Evolutionary conservation across 2,113 vertebrate species (phyloP), one percentile per base, ranked within the genome.

Genomic region (Sphaerodactylus townsendi): DNA sequence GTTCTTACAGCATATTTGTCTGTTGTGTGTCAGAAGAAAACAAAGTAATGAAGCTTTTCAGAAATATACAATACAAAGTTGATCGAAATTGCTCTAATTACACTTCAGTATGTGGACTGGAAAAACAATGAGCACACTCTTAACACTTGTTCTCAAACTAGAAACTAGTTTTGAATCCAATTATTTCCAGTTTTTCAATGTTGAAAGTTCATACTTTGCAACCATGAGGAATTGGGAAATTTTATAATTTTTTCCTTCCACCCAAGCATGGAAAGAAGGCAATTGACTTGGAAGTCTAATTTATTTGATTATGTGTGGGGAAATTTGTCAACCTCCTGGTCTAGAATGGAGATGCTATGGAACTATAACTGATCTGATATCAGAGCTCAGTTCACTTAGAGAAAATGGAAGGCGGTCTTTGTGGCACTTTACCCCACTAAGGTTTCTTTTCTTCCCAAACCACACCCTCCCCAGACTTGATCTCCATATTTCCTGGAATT

Each of bases 11-110:
- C 53, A 73, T 82, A n/a, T 30, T n/a, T 33, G 8, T 46, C 39
- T 82, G 53, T 64, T 82, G 33, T 73, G 64, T n/a, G 21, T 19
- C 30, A 65, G 73, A 74, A 65, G 53, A 82, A 74, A 82, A 82
- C 39, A 46, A 66, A 68, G 33, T 35, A 82, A 82, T 82, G 39
- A 73, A 73, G 44, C n/a, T 39, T 23, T 7, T 74, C 73, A 74
- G 70, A 82, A 64, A 48, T 64, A 71, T 56, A 56, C 72, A 82
- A 73, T 10, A 73, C 25, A 73, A 56, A 46, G 5, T 46, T 82
- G 53, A 82, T 73, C 23, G 6, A 65, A 82, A 82, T 82, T 74
- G 39, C 11, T 74, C 70, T 74, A 82, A 82, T 74, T 82, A n/a
- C 39, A 82, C 39, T 46, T 48, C 74, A 46, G 25, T 62, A 82